Conservation (phyloP, 2,888 invertebrate species). For the Drosophila koepferae region DNA sequence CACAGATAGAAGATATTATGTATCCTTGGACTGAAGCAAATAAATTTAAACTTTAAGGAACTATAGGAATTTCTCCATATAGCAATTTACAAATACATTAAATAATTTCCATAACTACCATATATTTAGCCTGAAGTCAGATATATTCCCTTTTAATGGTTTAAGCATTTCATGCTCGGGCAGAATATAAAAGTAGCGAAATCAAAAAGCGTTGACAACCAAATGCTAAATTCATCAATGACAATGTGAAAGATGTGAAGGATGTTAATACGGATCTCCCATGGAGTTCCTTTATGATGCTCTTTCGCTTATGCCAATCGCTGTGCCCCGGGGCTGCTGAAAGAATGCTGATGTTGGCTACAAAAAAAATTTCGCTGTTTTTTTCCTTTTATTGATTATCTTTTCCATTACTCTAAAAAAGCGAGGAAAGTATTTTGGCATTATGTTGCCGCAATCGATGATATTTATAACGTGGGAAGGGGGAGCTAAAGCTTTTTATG, state of each 20-base stretch:
- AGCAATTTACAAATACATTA: too few species aligned
- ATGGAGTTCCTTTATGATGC: background rate
- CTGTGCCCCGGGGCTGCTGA: background rate
- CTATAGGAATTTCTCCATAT: background rate
- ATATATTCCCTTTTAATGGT: background rate
- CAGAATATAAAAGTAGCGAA: slow-evolving; percentile 9
- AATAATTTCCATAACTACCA: background rate
- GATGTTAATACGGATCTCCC: slow-evolving; percentile 32
- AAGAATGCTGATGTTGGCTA: slow-evolving; percentile 17
- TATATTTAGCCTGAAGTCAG: background rate
- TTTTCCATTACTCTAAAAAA: slow-evolving; percentile 28
- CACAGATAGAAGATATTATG: background rate
- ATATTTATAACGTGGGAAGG: slow-evolving; percentile 28
- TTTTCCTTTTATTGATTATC: slow-evolving; percentile 34
- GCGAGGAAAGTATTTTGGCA: slow-evolving; percentile 3
- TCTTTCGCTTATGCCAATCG: background rate
- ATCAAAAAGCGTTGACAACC: slow-evolving; percentile 26
- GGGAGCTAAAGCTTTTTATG: slow-evolving; percentile 9
- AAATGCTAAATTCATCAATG: slow-evolving; percentile 66
- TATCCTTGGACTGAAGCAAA: background rate
- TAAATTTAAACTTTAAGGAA: background rate
- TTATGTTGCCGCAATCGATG: slow-evolving; percentile 23
- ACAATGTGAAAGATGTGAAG: slow-evolving; percentile 41
- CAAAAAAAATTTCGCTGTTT: slow-evolving; percentile 33
- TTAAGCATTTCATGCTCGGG: slow-evolving; percentile 2